Evolutionary conservation across 2,113 vertebrate genomes (phyloP).

Genomic region (Mixornis gularis): DNA sequence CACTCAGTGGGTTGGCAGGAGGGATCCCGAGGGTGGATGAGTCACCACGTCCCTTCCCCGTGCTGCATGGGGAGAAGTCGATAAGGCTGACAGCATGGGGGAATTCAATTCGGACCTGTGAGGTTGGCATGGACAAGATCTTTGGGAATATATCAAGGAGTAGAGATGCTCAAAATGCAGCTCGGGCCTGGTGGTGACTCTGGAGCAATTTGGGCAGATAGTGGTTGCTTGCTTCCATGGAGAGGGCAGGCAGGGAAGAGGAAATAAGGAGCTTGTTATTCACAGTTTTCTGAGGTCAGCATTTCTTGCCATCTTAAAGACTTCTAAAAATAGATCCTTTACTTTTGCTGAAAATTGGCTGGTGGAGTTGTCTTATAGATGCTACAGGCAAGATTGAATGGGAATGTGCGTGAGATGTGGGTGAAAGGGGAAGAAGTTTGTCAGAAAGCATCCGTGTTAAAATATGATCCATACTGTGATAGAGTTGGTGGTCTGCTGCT

Average conservation of each 20-base stretch:
- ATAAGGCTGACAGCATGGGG: accelerated
- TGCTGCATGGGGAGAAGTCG: background rate
- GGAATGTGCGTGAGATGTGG: background rate
- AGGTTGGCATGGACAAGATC: background rate
- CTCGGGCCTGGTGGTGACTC: background rate
- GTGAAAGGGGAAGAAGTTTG: background rate
- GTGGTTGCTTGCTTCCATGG: background rate
- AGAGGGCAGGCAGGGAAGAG: background rate
- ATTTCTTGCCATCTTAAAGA: constrained; percentile 10
- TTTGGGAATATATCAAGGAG: background rate
- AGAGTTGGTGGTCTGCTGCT: background rate
- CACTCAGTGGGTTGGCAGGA: constrained; percentile 12
- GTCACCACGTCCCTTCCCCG: background rate
- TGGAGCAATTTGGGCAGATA: background rate
- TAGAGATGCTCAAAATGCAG: background rate
- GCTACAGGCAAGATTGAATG: background rate
- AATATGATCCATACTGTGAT: background rate
- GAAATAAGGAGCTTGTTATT: background rate
- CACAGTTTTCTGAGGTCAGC: constrained; percentile 2
- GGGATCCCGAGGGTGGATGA: background rate
- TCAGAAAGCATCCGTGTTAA: background rate
- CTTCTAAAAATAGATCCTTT: constrained; percentile 8
- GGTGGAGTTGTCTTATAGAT: background rate
- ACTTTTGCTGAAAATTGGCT: background rate
- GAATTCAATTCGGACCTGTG: background rate